These are phyloP conservation scores for Tetranychus cinnabarinus DNA, from an alignment of 1,140 invertebrate genomes.

Conservation along the genomic window DNA sequence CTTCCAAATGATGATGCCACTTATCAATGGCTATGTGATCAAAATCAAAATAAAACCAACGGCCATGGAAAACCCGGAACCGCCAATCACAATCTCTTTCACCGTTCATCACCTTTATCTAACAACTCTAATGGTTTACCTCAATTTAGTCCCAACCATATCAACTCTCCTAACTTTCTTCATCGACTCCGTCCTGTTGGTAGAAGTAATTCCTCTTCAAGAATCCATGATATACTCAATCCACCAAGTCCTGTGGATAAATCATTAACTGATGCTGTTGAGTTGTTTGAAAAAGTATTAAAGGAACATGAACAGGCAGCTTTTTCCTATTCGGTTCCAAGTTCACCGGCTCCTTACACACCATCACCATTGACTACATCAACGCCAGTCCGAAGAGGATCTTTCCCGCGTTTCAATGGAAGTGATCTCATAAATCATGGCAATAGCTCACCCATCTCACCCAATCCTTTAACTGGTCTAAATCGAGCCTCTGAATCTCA, in stretches of 20 bases:
- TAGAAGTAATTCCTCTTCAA: no score
- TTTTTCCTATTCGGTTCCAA: background rate
- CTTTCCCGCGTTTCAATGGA: no score
- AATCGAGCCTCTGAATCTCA: background rate
- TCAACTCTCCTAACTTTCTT: no score
- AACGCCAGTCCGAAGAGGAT: background rate
- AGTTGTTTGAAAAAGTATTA: constrained; percentile 6
- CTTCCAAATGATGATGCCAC: background rate
- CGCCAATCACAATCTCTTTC: background rate
- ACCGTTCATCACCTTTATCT: background rate
- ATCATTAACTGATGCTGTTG: constrained; percentile 3
- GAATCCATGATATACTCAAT: no score
- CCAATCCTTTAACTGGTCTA: background rate
- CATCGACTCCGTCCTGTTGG: no score
- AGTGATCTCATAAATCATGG: constrained; percentile 4
- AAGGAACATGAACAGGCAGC: background rate
- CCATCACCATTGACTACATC: background rate
- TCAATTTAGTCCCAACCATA: no score
- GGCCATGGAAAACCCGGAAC: background rate
- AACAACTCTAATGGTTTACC: background rate
- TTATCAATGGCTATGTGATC: background rate
- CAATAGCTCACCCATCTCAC: background rate
- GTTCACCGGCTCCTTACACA: background rate
- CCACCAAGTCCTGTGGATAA: background rate
- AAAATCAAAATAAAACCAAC: background rate